Percentiles rank a stretch among this genome's conserved stretches.
Conservation (phyloP, 2,113 vertebrate species). For the Chitala chitala region DNA sequence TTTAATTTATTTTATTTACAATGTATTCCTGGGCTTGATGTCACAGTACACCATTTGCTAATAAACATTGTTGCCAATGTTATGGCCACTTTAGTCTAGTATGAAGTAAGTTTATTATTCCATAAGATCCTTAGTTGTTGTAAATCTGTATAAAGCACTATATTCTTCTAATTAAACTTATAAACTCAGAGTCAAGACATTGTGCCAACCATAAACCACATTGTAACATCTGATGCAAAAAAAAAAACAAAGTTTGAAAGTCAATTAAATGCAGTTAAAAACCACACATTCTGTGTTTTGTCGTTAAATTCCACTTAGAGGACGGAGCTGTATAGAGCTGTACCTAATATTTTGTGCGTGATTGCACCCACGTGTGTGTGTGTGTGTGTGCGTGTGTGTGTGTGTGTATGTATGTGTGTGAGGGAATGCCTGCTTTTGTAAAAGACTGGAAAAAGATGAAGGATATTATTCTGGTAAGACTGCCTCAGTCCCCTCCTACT, state of each 20-base stretch:
- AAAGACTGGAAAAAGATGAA: not conserved
- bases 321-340: not conserved
- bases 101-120: too few relatives aligned
- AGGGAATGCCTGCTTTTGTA: not conserved
- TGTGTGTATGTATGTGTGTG: not conserved
- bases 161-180: not conserved
- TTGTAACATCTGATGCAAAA: not conserved
- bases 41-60: too few relatives aligned
- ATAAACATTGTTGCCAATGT: too few relatives aligned
- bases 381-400: not conserved
- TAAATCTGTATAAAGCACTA: not conserved
- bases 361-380: not conserved
- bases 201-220: not conserved
- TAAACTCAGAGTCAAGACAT: not conserved
- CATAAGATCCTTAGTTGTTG: not conserved
- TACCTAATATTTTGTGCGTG: not conserved
- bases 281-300: not conserved
- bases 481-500: constrained; percentile 78
- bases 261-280: not conserved
- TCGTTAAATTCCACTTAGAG: not conserved
- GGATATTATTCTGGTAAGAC: constrained; percentile 3
- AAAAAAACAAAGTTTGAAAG: not conserved
- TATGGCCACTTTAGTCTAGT: too few relatives aligned
- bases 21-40: too few relatives aligned
- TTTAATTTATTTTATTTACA: too few relatives aligned